Conservation (phyloP, 92 coral and sea anemone genomes). For the Paragorgia papillata region DNA sequence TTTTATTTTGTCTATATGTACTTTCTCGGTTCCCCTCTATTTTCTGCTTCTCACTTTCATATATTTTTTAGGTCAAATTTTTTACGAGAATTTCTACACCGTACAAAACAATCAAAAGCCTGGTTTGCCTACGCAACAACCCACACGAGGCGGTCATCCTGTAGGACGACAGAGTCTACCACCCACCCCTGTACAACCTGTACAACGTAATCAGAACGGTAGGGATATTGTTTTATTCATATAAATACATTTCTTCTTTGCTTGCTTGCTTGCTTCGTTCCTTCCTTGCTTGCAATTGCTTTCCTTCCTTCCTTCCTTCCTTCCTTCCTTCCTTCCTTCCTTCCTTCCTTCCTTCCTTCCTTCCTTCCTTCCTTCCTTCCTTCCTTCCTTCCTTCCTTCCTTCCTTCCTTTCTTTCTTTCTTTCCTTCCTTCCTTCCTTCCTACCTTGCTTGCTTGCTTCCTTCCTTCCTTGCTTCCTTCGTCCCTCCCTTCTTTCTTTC, state of each 20-base stretch:
- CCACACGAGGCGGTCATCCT: not conserved
- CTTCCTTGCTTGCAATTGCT: not conserved
- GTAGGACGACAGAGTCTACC: not conserved
- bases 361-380: not conserved
- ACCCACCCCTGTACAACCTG: not conserved
- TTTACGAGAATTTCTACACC: slow-evolving; percentile 94
- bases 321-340: slow-evolving; percentile 4
- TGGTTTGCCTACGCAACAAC: not conserved
- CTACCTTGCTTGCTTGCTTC: too few species aligned
- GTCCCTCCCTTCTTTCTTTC: too few species aligned
- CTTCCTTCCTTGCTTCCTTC: too few species aligned
- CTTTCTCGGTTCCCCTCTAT: not conserved
- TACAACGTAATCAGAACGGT: not conserved
- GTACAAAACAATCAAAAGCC: slow-evolving; percentile 76
- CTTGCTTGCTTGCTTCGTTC: not conserved
- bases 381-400: not conserved
- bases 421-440: slow-evolving; percentile 6
- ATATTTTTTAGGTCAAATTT: slow-evolving; percentile 64
- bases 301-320: slow-evolving; percentile 29
- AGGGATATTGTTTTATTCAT: not conserved
- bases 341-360: not conserved
- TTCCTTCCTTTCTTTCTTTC: not conserved
- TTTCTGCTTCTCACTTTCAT: not conserved
- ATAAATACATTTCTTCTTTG: not conserved
- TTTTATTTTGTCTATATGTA: too few species aligned